These are phyloP conservation scores for Brachystomella parvula DNA, from an alignment of 1,140 invertebrate species.

Conservation along the genomic window DNA sequence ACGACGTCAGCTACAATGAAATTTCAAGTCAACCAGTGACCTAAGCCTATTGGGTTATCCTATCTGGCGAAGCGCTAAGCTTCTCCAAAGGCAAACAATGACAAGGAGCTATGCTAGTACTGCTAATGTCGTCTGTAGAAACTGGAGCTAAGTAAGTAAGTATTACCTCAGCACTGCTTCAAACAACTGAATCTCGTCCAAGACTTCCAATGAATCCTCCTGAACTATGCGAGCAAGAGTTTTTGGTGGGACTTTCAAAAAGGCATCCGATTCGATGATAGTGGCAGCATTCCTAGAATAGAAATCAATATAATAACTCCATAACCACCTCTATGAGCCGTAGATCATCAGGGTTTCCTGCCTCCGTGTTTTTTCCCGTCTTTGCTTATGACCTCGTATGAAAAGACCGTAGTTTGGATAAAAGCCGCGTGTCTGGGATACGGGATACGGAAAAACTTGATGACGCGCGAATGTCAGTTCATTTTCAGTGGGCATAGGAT, in stretches of 20 bases:
- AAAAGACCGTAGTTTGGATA: too few species aligned
- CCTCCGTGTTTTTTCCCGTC: too few species aligned
- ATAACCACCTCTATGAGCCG: neutral
- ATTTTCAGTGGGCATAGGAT: neutral
- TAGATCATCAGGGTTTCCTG: neutral
- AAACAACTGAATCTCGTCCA: constrained; percentile 1
- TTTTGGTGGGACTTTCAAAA: neutral
- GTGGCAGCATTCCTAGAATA: constrained; percentile 1
- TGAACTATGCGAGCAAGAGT: neutral
- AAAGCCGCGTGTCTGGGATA: too few species aligned
- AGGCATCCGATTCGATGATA: neutral
- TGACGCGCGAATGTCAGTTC: neutral
- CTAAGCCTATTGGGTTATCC: too few species aligned
- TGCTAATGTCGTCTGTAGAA: neutral
- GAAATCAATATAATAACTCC: neutral
- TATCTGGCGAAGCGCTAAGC: too few species aligned
- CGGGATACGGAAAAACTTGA: too few species aligned
- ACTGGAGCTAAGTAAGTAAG: neutral
- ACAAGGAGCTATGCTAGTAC: too few species aligned
- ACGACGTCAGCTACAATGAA: too few species aligned
- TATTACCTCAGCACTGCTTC: neutral
- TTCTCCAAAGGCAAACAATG: neutral
- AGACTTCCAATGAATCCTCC: neutral
- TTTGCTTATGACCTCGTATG: too few species aligned
- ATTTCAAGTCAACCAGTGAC: too few species aligned